Evolutionary conservation across 2,113 vertebrate species (phyloP).

Genomic region (Ptilonorhynchus violaceus): DNA sequence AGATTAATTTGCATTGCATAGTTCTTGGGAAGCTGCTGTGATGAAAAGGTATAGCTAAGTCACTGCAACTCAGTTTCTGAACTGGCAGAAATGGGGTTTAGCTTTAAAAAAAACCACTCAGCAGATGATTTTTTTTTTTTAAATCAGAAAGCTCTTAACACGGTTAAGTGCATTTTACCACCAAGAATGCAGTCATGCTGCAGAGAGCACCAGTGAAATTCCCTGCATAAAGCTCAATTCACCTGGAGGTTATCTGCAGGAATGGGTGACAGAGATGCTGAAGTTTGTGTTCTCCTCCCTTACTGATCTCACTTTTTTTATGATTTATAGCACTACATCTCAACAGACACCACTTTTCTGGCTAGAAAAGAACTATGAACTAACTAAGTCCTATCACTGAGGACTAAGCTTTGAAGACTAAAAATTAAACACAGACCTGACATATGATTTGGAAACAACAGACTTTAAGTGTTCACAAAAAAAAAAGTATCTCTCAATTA

Average conservation of each 20-base stretch:
- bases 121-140: neutral
- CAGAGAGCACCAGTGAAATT: neutral
- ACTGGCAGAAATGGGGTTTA: neutral
- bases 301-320: neutral
- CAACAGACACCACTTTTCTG: neutral
- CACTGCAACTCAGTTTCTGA: neutral
- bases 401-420: neutral
- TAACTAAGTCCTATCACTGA: neutral
- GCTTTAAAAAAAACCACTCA: neutral
- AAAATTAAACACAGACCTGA: neutral
- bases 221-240: neutral
- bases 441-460: neutral
- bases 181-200: fast-evolving
- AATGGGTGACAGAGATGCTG: neutral
- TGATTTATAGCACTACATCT: neutral
- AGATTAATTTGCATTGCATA: neutral
- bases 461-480: neutral
- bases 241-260: neutral
- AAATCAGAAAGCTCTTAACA: neutral
- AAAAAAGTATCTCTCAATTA: neutral
- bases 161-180: neutral
- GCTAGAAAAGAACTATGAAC: neutral
- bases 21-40: neutral
- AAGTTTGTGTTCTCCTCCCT: neutral
- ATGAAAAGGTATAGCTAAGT: neutral